phyloP scores from a whole-genome alignment of 2,797 vertebrate species.

The Artibeus lituratus region DNA sequence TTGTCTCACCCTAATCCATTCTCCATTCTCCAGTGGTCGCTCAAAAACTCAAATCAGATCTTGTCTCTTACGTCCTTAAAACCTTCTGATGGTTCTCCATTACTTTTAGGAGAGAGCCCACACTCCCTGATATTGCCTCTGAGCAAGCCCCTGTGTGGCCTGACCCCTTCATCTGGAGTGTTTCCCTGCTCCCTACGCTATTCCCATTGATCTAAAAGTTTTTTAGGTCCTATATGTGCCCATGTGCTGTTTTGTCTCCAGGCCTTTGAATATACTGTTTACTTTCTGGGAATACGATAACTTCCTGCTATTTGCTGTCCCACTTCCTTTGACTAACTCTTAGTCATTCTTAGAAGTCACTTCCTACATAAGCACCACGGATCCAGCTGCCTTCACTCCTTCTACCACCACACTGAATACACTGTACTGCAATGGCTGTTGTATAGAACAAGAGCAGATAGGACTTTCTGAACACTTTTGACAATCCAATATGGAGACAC shows the following conservation, averaged over 20 bases:
- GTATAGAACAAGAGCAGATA: not conserved
- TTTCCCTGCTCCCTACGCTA: not conserved
- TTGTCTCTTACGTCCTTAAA: not conserved
- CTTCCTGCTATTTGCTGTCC: not conserved
- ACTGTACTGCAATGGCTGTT: not conserved
- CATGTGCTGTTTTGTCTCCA: not conserved
- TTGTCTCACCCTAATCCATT: not conserved
- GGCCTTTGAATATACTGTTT: not conserved
- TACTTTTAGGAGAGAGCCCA: not conserved
- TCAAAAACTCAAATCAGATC: not conserved
- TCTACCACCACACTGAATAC: not conserved
- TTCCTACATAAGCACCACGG: not conserved
- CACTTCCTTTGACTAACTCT: not conserved
- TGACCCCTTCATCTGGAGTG: not conserved
- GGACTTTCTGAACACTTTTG: not conserved
- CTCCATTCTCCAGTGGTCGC: not conserved
- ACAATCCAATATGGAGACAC: not conserved
- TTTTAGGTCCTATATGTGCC: not conserved
- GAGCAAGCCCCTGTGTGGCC: not conserved
- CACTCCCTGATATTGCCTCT: not conserved
- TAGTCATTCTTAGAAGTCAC: not conserved
- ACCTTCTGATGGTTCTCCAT: not conserved
- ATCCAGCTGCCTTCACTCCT: not conserved
- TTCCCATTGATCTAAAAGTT: not conserved
- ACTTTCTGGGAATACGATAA: not conserved